Base-by-base conservation (phyloP, 2,888 invertebrate species). In the Mesorhabditis belari region DNA sequence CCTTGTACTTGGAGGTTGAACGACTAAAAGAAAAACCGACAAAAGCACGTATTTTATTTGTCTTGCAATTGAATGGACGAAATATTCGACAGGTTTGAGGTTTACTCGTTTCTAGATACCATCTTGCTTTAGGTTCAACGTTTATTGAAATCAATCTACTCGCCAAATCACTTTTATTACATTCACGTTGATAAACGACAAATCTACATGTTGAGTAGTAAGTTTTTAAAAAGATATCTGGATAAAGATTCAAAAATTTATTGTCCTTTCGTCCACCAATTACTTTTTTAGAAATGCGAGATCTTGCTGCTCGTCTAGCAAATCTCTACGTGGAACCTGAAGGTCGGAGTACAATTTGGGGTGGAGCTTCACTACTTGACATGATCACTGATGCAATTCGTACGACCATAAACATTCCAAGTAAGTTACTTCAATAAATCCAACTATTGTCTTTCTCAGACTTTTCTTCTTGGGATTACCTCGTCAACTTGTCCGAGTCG, bases 21-120 rank as follows among this genome's bases (percentile, higher is more conserved):
- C 3, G 51, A 57, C 51, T 52, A 49, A 1, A 58, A 57, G 19
- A 27, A 28, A 54, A 56, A 19, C 23, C 50, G 25, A 58, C 60
- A 19, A 56, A 59, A 2, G 63, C 75, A 4, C 66, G 63, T 26
- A 77, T 79, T 25, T 60, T 92, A 57, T 98, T 92, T 85, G 86
- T 98, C 64, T 85, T 98, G 75, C 95, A 95, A 12, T 85, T 98
- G 59, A 96, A 94, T 84, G 96, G 98, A 17, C 87, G 98, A 77
- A 92, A 93, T 59, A 84, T 92, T 70, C 87, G 96, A 71, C 79
- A 79, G 71, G 90, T 96, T 94, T 95, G 4, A 25, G 12, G 29
- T 5, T 21, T 24, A 12, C 23, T 27, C 2, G 12, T 3, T 28
- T 49, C n/a, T 4, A 19, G 9, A 17, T 35, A 17, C 12, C 0